Base-by-base conservation (phyloP, 2,888 invertebrate species). In the Eumacrocentrus americanus region DNA sequence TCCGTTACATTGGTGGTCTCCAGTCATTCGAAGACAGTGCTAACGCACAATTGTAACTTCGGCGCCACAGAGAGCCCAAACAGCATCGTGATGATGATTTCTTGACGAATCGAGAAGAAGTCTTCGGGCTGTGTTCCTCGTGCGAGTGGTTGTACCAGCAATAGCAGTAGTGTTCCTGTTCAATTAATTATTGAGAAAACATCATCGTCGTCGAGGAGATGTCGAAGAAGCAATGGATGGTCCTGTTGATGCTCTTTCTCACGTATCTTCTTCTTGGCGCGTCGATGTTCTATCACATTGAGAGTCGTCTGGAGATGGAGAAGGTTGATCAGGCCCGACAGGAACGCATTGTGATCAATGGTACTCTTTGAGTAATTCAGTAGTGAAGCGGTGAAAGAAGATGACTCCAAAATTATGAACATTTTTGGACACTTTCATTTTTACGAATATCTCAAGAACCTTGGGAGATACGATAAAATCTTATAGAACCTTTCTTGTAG, bases 201-300 rank as follows among this genome's bases (percentile, higher is more conserved):
- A 20, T 34, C 12, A 48, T 29, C 29, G 9, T 12, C 12, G 7
- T 12, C 12, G 46, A 12, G 12, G 12, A 68, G 84, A 92, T 92
- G 91, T 89, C 91, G 79, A 90, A 89, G 78, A 90, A 88, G 84
- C 90, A 92, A 83, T 87, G 91, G 85, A 84, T 91, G 66, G 88
- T 89, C 68, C 84, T 92, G 82, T 83, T 91, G 70, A 84, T 89
- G 69, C 85, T 91, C 70, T 92, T 91, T 75, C 85, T 91, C 61
- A 86, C 88, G 61, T 92, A 92, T 77, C 82, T 92, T 67, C 82
- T 92, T 71, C 85, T 94, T 61, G 94, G 94, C 7, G 93, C 94
- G n/a, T 89, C 88, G 65, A 89, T 94, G 70, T 94, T 93, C 81
- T 91, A 91, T 82, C 87, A 89, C 74, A 89, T 93, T 70, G 93